Evolutionary conservation across 2,888 invertebrate genomes (phyloP).

Genomic region (Ichneumoninae sp.): DNA sequence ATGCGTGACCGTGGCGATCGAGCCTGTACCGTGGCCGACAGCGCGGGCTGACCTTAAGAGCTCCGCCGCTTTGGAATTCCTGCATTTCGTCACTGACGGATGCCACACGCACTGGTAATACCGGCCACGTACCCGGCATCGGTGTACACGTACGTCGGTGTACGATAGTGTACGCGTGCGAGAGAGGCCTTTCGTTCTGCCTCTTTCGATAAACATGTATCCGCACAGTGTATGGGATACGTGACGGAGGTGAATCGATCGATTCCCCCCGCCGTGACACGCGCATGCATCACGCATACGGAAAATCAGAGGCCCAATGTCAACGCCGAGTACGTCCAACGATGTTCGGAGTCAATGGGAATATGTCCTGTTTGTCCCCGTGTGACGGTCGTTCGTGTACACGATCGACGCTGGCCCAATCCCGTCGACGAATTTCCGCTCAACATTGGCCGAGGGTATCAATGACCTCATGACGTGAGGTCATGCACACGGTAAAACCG

Average conservation of each 20-base stretch:
- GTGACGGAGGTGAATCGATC: conserved; percentile 60
- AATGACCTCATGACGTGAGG: too few relatives aligned
- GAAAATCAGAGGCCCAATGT: conserved; percentile 80
- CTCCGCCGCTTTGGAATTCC: conserved; percentile 41
- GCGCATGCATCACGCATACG: conserved; percentile 77
- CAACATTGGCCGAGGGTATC: conserved; percentile 9
- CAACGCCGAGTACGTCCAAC: conserved; percentile 64
- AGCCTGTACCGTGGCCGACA: not conserved
- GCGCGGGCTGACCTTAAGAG: conserved; percentile 33
- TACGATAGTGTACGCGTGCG: conserved; percentile 34
- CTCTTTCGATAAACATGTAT: conserved; percentile 8
- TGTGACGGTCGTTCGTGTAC: conserved; percentile 72
- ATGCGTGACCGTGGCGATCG: conserved; percentile 16
- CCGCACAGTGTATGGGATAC: conserved; percentile 24
- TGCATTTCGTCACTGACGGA: conserved; percentile 78
- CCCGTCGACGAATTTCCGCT: conserved; percentile 2
- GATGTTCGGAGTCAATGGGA: conserved; percentile 54
- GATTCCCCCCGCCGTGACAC: conserved; percentile 50
- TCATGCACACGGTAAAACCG: too few relatives aligned
- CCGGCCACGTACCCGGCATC: conserved; percentile 67
- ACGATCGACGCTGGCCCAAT: conserved; percentile 31
- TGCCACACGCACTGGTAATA: conserved; percentile 61
- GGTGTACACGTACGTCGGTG: not conserved
- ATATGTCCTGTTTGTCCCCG: conserved; percentile 69
- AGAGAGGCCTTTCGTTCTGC: not conserved